Base-by-base conservation (phyloP, 1,140 invertebrate species). In the Battus philenor region DNA sequence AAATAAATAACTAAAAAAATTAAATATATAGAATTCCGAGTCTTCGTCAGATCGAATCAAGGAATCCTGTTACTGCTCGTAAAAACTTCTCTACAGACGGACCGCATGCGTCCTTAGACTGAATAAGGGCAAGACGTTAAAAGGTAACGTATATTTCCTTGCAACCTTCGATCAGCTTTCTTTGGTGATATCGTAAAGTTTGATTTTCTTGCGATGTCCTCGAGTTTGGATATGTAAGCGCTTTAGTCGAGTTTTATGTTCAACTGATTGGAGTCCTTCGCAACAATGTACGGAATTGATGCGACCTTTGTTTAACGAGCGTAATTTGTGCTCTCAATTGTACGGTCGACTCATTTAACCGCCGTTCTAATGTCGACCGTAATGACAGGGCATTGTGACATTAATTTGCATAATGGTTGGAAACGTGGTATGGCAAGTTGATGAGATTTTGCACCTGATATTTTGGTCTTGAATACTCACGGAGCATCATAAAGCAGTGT, bases 261-360 rank as follows among this genome's bases (percentile, higher is more conserved):
- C 2, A 30, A 30, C n/a, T 30, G 27, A 1, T 30, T 10, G n/a
- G 11, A 27, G 5, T 18, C 38, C 22, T 41, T 41, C 24, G 38
- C 5, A 5, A 15, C 22, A 27, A 39, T 39, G 38, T 16, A n/a
- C 22, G 12, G 38, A 41, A 41, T 41, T 41, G 38, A 41, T 41
- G 24, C 38, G 38, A 41, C 38, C 38, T 41, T 10, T 39, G 36
- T 41, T 41, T 41, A 41, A 41, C 38, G 24, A 41, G 24, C 24
- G 13, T 24, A 41, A 29, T 41, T 41, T 27, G 38, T 41, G 38
- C 22, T 26, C 22, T 16, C 24, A 41, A 41, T 41, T 41, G 38
- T 15, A n/a, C 2, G 13, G 16, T n/a, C n/a, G 24, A 6, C 24
- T 27, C 26, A 41, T 16, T 41, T 27, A 16, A 41, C 13, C 10